Evolutionary conservation across 2,797 vertebrate species (phyloP), one percentile per base, ranked within the genome.

Genomic region (Forpus xanthops): DNA sequence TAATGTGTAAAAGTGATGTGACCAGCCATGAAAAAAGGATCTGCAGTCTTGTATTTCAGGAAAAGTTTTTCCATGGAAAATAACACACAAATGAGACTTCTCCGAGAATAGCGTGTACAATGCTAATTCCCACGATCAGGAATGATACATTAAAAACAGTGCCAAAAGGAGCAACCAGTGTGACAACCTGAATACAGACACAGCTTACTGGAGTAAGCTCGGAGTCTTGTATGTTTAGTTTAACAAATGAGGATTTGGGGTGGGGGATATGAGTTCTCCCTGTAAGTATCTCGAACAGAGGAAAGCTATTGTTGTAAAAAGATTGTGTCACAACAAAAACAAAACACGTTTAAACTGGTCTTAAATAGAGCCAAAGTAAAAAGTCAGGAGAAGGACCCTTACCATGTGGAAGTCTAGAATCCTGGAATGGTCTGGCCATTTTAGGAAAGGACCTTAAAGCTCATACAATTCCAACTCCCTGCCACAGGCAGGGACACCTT

Each of bases 121-220:
- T 3, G 55, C 49, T 73, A 3, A 52, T 64, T 61, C 47, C 42
- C 60, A 8, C 2, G 1, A 10, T 19, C n/a, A 11, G 81, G 30
- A 72, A 39, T 1, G 53, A 23, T 9, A 18, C 16, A 4, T 2
- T 15, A 47, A 17, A 37, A 70, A 1, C 15, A 60, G 45, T 11
- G 56, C 45, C 47, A 56, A 12, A 7, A 65, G 42, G n/a, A 87
- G 58, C 27, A 37, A 6, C 55, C 67, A 42, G 67, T 41, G 8
- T 15, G 58, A 41, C 71, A 37, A 47, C 8, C 0, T 17, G 58
- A 39, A 49, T 2, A 7, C 21, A 55, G 62, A 85, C 47, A 12
- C 3, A 2, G 8, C 61, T 52, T 25, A 30, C 18, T 5, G 0
- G 52, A 19, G 47, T 2, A 25, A 61, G 42, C 17, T 10, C 14